Percentiles rank a stretch among this genome's conserved stretches.
Conservation (phyloP, 2,113 vertebrate genomes). For the Laterallus jamaicensis region DNA sequence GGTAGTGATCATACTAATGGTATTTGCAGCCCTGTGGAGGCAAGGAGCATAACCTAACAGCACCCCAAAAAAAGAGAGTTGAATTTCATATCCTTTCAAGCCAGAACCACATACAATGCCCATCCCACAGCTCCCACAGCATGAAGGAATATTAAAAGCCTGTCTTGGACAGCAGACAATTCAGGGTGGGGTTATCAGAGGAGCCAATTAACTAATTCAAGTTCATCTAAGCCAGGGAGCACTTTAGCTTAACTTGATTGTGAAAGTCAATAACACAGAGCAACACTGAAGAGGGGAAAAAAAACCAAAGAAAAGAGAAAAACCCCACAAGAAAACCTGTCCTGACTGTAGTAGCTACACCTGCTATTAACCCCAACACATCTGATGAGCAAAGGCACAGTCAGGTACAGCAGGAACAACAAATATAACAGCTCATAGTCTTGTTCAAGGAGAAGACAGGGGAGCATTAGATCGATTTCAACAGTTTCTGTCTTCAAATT, state of each 20-base stretch:
- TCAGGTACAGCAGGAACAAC: not conserved
- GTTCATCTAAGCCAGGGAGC: not conserved
- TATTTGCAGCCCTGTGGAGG: not conserved
- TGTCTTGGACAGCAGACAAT: not conserved
- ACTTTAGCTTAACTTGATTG: not conserved
- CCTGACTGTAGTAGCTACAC: not conserved
- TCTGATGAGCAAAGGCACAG: not conserved
- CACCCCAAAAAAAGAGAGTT: not conserved
- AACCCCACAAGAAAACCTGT: not conserved
- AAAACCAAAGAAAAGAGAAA: too few relatives aligned
- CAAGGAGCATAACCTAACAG: not conserved
- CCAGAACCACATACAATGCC: not conserved
- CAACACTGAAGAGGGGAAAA: not conserved
- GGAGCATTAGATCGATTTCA: not conserved
- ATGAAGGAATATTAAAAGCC: not conserved
- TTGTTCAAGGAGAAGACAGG: not conserved
- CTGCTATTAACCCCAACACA: not conserved
- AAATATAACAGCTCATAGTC: not conserved
- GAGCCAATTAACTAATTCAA: conserved; percentile 16
- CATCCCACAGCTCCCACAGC: not conserved
- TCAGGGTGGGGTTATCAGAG: not conserved
- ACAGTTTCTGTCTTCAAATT: not conserved
- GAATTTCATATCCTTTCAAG: not conserved
- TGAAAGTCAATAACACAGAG: not conserved
- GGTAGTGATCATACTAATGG: not conserved